These are phyloP conservation scores for Sebastes kiyomatsui DNA, from an alignment of 2,797 vertebrate genomes.

Conservation along the genomic window DNA sequence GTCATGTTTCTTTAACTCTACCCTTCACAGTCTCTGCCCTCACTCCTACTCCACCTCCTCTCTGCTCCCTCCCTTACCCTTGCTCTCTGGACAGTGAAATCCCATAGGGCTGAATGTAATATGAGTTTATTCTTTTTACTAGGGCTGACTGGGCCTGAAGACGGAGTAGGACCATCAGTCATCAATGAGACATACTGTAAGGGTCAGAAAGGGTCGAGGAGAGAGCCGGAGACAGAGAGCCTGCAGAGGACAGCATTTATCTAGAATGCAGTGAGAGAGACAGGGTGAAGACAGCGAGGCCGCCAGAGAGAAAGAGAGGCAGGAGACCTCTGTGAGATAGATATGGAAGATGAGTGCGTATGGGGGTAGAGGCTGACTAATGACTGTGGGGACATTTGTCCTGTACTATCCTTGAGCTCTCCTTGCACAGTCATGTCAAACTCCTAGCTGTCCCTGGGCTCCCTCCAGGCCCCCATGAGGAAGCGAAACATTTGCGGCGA, in stretches of 20 bases:
- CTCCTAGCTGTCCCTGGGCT: conserved; percentile 37
- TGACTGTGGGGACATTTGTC: conserved; percentile 63
- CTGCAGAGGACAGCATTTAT: conserved; percentile 58
- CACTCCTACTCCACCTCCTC: neutral
- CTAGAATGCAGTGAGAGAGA: conserved; percentile 17
- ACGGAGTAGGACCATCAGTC: conserved; percentile 57
- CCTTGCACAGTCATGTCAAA: conserved; percentile 61
- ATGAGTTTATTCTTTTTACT: conserved; percentile 63
- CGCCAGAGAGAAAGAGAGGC: conserved; percentile 29
- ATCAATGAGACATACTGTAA: conserved; percentile 31
- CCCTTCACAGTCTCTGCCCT: conserved; percentile 29
- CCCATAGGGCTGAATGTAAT: conserved; percentile 49
- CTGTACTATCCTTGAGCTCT: conserved; percentile 63
- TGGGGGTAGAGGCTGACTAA: conserved; percentile 52
- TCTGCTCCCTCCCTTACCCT: conserved; percentile 2
- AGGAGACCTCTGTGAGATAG: conserved; percentile 33
- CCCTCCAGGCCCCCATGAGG: conserved; percentile 21
- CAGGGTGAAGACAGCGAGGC: conserved; percentile 1
- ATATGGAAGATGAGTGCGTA: conserved; percentile 40
- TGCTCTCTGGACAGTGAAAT: conserved; percentile 16
- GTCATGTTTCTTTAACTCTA: conserved; percentile 19
- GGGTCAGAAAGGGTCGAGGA: conserved; percentile 41
- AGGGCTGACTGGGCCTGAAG: conserved; percentile 32
- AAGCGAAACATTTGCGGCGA: conserved; percentile 19
- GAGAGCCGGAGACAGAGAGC: conserved; percentile 26